These are phyloP conservation scores for Drosophila leontia DNA, from an alignment of 1,140 invertebrate genomes.

Conservation along the genomic window DNA sequence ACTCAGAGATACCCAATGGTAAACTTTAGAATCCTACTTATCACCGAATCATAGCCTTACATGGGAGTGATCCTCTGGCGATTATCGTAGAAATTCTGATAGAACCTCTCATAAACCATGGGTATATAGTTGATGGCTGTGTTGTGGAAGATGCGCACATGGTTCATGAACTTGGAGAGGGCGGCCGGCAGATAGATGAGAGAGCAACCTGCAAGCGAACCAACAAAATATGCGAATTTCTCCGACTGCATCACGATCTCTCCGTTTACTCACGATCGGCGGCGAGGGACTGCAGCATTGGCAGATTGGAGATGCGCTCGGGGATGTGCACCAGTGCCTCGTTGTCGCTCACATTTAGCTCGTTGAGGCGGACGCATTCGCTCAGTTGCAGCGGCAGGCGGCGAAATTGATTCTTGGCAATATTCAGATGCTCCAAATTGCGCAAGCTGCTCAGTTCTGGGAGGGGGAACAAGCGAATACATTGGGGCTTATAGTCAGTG, in stretches of 20 bases:
- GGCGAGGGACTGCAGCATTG: conserved; percentile 71
- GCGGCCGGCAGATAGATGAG: conserved; percentile 79
- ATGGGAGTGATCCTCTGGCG: conserved; percentile 57
- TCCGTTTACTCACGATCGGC: conserved; percentile 74
- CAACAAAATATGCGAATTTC: conserved; percentile 12
- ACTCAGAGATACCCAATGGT: no score
- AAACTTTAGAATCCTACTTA: no score
- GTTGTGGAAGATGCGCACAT: conserved; percentile 83
- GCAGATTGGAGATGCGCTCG: conserved; percentile 76
- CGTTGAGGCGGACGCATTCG: conserved; percentile 74
- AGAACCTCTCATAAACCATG: conserved; percentile 79
- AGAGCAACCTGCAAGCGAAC: conserved; percentile 58
- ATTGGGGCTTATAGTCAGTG: no score
- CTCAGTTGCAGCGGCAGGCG: conserved; percentile 75
- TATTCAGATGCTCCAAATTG: conserved; percentile 78
- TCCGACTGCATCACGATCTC: not conserved
- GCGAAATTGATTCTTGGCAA: conserved; percentile 74
- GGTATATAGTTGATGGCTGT: conserved; percentile 79
- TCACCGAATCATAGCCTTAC: conserved; percentile 37
- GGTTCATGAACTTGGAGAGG: conserved; percentile 78
- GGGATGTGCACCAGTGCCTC: conserved; percentile 73
- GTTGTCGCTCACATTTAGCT: conserved; percentile 83
- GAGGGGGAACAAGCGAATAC: not conserved
- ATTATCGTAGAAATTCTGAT: conserved; percentile 79
- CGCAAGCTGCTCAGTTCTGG: conserved; percentile 71